Base-by-base conservation (phyloP, 1,140 invertebrate genomes). In the Megalopta genalis region DNA sequence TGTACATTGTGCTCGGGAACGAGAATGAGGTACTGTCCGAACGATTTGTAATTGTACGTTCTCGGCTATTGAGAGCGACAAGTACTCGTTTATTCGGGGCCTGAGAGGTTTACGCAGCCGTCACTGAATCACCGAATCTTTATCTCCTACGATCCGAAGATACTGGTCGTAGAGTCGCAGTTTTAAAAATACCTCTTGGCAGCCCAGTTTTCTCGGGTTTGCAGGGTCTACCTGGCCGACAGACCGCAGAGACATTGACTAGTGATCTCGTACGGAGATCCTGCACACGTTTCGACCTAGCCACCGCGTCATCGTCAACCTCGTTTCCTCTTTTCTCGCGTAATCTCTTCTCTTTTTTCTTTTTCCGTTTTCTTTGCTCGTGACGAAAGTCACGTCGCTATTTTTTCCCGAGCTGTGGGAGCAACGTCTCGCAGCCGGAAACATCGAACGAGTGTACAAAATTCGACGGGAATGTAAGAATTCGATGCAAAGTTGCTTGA, bases 131-230 rank as follows among this genome's bases (percentile, higher is more conserved):
- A 73, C 39, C 69, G 70, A 73, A 67, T 79, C 46, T 65, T 77
- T 27, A 72, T 72, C 60, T 78, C 14, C 25, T 78, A 42, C 59
- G 63, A 72, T 77, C 67, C 66, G 70, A 64, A 64, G 76, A 78
- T 74, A 74, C 64, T 72, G 62, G 49, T 21, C 16, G 54, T 75
- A 63, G 80, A 68, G 67, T 54, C 80, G 84, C 52, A 73, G 70
- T 80, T 83, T 87, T 87, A 86, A 88, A 88, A 87, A 88, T 87
- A 87, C 75, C 69, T 60, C 73, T 18, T 76, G 74, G 69, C 81
- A 86, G 81, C 87, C 87, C 80, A 80, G 84, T 87, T 88, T 86
- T 77, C 69, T 75, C 69, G 76, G 62, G 71, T 69, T 69, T 73
- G 70, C 73, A 66, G 77, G 62, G 65, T 86, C 74, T 81, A 82